Conservation (phyloP, 2,888 invertebrate species). For the Hemaris fuciformis region DNA sequence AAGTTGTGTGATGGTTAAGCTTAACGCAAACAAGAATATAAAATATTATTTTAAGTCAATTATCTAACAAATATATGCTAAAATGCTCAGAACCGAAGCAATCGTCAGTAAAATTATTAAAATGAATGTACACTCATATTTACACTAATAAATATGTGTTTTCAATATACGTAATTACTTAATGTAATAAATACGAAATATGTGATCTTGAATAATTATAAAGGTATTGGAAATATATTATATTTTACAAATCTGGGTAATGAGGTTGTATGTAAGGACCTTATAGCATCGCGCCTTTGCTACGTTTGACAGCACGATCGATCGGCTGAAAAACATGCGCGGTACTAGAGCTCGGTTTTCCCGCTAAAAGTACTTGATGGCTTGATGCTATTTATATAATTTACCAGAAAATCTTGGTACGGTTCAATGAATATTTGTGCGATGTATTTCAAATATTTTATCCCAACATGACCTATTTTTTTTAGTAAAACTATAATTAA, state of each 20-base stretch:
- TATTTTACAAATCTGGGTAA: slow-evolving; percentile 22
- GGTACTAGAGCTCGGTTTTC: slow-evolving; percentile 36
- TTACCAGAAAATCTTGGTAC: not conserved
- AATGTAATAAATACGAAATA: not conserved
- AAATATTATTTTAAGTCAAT: too few species aligned
- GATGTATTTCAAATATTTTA: not conserved
- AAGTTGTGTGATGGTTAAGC: too few species aligned
- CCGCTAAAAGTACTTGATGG: slow-evolving; percentile 47
- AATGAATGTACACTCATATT: too few species aligned
- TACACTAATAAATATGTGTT: not conserved
- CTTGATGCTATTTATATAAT: not conserved
- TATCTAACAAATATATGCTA: too few species aligned
- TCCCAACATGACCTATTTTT: not conserved
- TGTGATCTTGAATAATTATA: not conserved
- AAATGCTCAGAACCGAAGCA: too few species aligned
- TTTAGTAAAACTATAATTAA: not conserved
- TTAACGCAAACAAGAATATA: too few species aligned
- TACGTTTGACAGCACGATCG: slow-evolving; percentile 46
- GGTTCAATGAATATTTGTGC: not conserved
- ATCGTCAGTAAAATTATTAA: not conserved
- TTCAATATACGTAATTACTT: not conserved
- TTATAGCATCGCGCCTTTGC: slow-evolving; percentile 26
- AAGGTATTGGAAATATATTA: not conserved
- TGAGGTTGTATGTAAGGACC: slow-evolving; percentile 24
- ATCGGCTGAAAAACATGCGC: slow-evolving; percentile 55